Evolutionary conservation across 2,113 vertebrate genomes (phyloP).

Genomic region (Tursiops truncatus): DNA sequence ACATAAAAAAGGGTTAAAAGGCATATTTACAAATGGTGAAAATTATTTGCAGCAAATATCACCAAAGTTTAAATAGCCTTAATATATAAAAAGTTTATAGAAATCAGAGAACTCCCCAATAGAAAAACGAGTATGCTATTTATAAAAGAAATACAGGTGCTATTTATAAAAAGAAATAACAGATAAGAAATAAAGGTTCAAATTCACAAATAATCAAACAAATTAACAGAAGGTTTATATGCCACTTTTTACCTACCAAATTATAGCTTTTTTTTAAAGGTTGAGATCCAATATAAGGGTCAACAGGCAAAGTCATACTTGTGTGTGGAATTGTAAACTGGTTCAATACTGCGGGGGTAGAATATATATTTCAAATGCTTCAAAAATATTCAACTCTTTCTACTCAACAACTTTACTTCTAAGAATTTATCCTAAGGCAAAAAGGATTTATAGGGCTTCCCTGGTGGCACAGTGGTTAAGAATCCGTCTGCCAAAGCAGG

Average conservation of each 20-base stretch:
- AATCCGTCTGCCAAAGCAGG: too few relatives aligned
- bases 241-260: background rate
- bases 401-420: background rate
- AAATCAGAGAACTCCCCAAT: background rate
- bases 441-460: background rate
- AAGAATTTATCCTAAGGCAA: background rate
- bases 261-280: background rate
- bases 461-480: too few relatives aligned
- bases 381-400: background rate
- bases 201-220: constrained; percentile 17
- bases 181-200: background rate
- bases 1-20: background rate
- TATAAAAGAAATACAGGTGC: background rate
- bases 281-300: background rate
- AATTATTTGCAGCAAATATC: background rate
- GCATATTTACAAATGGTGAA: background rate
- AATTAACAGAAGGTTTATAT: background rate
- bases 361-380: constrained; percentile 13
- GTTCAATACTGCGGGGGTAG: background rate
- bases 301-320: background rate
- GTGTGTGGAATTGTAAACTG: background rate
- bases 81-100: background rate
- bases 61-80: background rate
- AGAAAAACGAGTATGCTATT: background rate
- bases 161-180: background rate